Evolutionary conservation across 2,888 invertebrate species (phyloP), one percentile per base, ranked within the genome.

Genomic region (Carcina quercana): DNA sequence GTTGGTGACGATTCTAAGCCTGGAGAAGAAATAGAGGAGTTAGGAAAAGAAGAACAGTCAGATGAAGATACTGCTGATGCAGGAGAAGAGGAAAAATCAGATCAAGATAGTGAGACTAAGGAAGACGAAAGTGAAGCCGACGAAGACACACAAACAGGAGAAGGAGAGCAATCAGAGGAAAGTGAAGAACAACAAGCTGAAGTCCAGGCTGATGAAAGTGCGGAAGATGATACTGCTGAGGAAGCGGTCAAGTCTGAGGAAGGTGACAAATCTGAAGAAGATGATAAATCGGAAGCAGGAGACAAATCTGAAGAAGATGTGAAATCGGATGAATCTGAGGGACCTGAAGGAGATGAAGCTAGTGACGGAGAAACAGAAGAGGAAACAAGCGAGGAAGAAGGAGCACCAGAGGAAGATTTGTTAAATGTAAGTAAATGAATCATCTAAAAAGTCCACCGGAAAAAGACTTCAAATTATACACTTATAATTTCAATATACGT

Each of bases 231-330:
- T 11, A 48, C 42, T 15, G 37, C 39, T 27, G 40, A 34, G 5
- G 47, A 42, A 40, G 8, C 68, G 30, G 59, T 65, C 41, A 67
- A 72, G 25, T 45, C 47, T 30, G 53, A 56, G 17, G 42, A 51
- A n/a, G 53, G 53, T 32, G 55, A 50, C 11, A 56, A 53, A 28
- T 48, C 40, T 25, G 41, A 53, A 31, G 54, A 48, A 10, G 56
- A 52, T 28, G 50, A 41, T 25, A 41, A 43, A 36, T 51, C 47
- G 22, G 76, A 76, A 35, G 75, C 74, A 43, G 79, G 80, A 43
- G 86, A 85, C 38, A 80, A 85, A 11, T 87, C 88, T n/a, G 88
- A 88, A 64, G 89, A 89, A 62, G 90, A 89, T 48, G 67, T 89
- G 8, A 50, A 49, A 28, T 11, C 11, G 5, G 52, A 38, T 11